phyloP scores from a whole-genome alignment of 64 coral and sea anemone genomes.

The Dendrophyllia cribrosa region DNA sequence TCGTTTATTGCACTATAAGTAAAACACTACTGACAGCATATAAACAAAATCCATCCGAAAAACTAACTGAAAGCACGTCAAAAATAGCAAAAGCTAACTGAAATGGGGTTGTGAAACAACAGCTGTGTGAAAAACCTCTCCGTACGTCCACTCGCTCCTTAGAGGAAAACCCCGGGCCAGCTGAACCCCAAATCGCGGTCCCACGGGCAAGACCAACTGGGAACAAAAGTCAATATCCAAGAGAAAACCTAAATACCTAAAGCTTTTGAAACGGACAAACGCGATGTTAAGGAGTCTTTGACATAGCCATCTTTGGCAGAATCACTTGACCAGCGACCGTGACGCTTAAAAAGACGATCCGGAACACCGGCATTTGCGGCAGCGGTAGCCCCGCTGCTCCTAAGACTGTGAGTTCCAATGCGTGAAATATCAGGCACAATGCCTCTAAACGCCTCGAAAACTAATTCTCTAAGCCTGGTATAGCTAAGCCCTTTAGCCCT shows the following conservation, averaged over 20 bases:
- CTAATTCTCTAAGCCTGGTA: constrained; percentile 1
- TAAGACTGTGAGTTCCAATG: constrained; percentile 20
- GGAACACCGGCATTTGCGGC: neutral
- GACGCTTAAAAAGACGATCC: too few species aligned
- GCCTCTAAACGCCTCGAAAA: neutral
- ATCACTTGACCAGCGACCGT: neutral
- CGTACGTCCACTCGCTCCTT: too few species aligned
- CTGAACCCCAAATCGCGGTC: neutral
- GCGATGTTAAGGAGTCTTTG: neutral
- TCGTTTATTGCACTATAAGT: too few species aligned
- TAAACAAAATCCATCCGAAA: too few species aligned
- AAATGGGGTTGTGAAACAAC: too few species aligned
- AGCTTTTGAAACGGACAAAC: constrained; percentile 39
- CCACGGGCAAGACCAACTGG: neutral
- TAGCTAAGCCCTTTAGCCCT: constrained; percentile 19
- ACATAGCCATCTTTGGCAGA: constrained; percentile 5
- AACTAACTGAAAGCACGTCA: too few species aligned
- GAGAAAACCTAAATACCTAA: constrained; percentile 11
- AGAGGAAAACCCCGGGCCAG: constrained; percentile 4
- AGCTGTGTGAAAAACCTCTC: too few species aligned
- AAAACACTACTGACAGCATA: too few species aligned
- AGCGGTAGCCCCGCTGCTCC: constrained; percentile 9
- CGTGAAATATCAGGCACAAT: neutral
- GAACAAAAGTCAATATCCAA: neutral
- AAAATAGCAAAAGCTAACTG: too few species aligned